Percentiles rank a stretch among this genome's conserved stretches.
Evolutionary conservation across 2,113 vertebrate species (phyloP).

Genomic region (Neopipo cinnamomea): DNA sequence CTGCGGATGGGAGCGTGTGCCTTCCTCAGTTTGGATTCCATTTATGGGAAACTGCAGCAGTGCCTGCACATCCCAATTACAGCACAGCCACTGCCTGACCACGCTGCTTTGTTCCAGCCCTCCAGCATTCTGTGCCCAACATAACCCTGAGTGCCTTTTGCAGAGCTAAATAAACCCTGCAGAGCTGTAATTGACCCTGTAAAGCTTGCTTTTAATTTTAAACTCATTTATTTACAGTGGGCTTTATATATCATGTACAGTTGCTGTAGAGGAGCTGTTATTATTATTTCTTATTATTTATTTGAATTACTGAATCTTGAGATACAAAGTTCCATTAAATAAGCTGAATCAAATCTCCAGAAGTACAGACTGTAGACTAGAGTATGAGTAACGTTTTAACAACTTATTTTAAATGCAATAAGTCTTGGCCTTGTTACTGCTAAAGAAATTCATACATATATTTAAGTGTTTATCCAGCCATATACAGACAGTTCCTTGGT

Average conservation of each 20-base stretch:
- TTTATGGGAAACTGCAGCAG: conserved; percentile 37
- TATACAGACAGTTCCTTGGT: background rate
- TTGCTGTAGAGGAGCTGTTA: background rate
- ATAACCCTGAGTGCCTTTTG: background rate
- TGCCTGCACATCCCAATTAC: background rate
- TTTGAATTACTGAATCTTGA: background rate
- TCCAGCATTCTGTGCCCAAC: background rate
- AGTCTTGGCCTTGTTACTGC: background rate
- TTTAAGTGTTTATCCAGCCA: background rate
- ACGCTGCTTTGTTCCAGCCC: background rate
- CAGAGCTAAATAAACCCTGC: background rate
- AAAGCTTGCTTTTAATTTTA: background rate
- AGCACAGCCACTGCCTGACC: background rate
- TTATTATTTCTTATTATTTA: background rate
- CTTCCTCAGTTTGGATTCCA: background rate
- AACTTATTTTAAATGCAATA: background rate
- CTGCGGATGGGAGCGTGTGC: background rate
- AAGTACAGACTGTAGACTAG: background rate
- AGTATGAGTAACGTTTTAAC: background rate
- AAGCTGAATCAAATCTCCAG: background rate
- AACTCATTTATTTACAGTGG: background rate
- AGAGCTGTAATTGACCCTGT: background rate
- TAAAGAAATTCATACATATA: background rate
- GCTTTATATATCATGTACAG: background rate
- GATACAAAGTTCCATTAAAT: background rate